phyloP scores from a whole-genome alignment of 2,113 vertebrate genomes.

The Lampris megalopsis region DNA sequence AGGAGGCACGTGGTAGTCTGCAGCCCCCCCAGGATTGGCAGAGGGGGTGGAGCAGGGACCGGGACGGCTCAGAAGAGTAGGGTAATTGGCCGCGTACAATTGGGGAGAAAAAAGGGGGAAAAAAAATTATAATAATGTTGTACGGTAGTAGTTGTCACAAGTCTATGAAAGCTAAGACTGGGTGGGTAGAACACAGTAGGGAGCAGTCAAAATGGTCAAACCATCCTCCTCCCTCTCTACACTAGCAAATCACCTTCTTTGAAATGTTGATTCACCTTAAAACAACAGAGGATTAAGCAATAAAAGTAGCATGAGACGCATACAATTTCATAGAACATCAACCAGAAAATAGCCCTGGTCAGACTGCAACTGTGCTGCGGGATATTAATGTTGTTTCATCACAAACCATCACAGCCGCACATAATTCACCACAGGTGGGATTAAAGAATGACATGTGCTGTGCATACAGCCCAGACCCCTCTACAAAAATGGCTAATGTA shows the following conservation, averaged over 20 bases:
- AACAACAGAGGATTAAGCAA: background rate
- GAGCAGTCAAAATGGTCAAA: background rate
- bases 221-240: background rate
- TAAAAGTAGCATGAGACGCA: background rate
- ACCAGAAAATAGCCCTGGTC: slow-evolving; percentile 4
- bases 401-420: background rate
- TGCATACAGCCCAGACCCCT: slow-evolving; percentile 37
- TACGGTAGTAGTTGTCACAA: background rate
- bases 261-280: no score
- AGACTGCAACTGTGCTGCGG: background rate
- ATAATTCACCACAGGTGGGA: slow-evolving; percentile 42
- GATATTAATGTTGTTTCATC: no score
- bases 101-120: no score
- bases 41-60: no score
- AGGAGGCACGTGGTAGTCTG: no score
- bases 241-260: no score
- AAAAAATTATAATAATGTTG: no score
- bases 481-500: slow-evolving; percentile 47
- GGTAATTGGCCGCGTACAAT: no score
- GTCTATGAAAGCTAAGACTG: background rate
- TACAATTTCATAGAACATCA: background rate
- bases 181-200: background rate
- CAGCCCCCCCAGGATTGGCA: no score
- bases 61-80: no score
- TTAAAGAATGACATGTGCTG: slow-evolving; percentile 10